Base-by-base conservation (phyloP, 2,888 invertebrate species). In the Plusia festucae region DNA sequence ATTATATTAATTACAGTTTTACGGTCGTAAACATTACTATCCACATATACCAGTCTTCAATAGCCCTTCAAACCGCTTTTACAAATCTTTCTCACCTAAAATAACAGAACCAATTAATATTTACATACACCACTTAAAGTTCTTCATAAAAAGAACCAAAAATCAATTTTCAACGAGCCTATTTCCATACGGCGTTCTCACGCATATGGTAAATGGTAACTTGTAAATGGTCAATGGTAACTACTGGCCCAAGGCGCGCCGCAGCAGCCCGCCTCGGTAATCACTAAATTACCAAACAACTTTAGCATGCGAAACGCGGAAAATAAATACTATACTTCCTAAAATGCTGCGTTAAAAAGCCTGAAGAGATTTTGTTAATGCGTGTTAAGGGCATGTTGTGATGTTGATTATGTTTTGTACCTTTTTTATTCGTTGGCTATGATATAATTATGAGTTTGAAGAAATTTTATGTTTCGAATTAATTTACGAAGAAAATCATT, bases 221-320 rank as follows among this genome's bases (percentile, higher is more conserved):
- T 40, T 40, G 40, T 40, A 30, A 30, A 40, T 40, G n/a, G 40
- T n/a, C 46, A 49, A 53, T 40, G 53, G 64, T 65, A 68, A 78
- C 73, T 73, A 72, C 83, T 76, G 73, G 84, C 90, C 82, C 65
- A 69, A 73, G 84, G 86, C 85, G 68, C 65, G 62, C 62, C 57
- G 78, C 78, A 79, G 84, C 83, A 74, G 71, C 72, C 67, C 84
- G 86, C 82, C 82, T 88, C 83, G 75, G 80, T 93, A 93, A 93
- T 93, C 91, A 91, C 92, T 93, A 91, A 93, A 93, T 93, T 93
- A 91, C 91, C 80, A 79, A 77, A 75, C 80, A 78, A 73, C 74
- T 87, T 85, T 65, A 84, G 82, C 84, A 90, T 88, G 89, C 88
- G 82, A 86, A 89, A 85, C 83, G 79, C 71, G 86, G 86, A 90